These are phyloP conservation scores for Chaetodon trifascialis DNA, from an alignment of 2,113 vertebrate genomes.

Conservation along the genomic window DNA sequence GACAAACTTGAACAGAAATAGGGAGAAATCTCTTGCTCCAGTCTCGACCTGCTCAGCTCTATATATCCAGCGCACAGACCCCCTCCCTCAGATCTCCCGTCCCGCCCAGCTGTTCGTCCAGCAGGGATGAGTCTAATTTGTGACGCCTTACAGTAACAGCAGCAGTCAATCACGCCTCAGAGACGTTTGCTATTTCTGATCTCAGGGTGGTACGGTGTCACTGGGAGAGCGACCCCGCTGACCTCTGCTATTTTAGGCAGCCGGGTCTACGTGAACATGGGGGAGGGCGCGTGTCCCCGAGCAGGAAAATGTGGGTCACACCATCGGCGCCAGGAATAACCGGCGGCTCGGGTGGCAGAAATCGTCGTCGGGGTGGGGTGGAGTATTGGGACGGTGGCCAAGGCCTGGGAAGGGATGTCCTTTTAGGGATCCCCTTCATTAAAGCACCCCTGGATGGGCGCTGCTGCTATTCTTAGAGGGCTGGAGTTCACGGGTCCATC, in stretches of 20 bases:
- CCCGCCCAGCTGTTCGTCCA: conserved; percentile 10
- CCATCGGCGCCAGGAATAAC: conserved; percentile 86
- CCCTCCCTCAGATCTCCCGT: not conserved
- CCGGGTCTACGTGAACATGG: conserved; percentile 25
- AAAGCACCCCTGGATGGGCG: conserved; percentile 31
- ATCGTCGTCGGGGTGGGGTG: conserved; percentile 3
- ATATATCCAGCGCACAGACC: not conserved
- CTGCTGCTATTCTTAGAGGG: conserved; percentile 71
- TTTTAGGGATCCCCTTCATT: conserved; percentile 86
- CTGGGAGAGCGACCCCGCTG: conserved; percentile 25
- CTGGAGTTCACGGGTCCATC: conserved; percentile 12
- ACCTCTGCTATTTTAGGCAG: conserved; percentile 74
- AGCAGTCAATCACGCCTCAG: conserved; percentile 10
- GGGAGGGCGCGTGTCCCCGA: not conserved
- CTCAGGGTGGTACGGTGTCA: conserved; percentile 32
- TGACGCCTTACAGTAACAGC: conserved; percentile 48
- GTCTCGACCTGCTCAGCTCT: not conserved
- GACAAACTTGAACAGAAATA: no score
- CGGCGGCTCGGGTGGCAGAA: conserved; percentile 31
- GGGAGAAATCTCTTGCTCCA: not conserved
- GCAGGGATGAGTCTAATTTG: conserved; percentile 45
- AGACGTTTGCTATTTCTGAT: conserved; percentile 59
- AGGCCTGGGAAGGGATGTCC: conserved; percentile 83
- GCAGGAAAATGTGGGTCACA: conserved; percentile 75
- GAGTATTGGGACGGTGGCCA: not conserved